A percentile compares a stretch with the other conserved stretches of the same genome.
These are phyloP conservation scores for Apomyelois bistriatella DNA, from an alignment of 2,888 invertebrate species.

Conservation along the genomic window DNA sequence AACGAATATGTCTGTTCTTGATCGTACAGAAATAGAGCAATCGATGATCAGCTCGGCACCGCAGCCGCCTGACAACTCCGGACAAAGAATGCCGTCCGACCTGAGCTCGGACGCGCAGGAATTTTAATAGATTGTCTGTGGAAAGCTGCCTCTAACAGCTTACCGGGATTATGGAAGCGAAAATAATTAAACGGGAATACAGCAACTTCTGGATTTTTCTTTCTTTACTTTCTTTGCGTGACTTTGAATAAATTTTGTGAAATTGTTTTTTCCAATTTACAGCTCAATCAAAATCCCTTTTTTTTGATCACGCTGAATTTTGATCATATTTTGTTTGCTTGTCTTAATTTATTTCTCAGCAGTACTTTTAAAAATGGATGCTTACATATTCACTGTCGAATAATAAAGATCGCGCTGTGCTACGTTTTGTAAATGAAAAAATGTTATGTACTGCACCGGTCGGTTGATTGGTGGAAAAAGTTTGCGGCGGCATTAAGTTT, in stretches of 20 bases:
- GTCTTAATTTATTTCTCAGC: too few relatives aligned
- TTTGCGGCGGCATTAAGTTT: too few relatives aligned
- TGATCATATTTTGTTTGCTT: too few relatives aligned
- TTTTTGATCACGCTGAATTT: too few relatives aligned
- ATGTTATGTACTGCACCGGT: too few relatives aligned
- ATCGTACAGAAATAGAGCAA: not conserved
- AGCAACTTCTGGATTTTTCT: not conserved
- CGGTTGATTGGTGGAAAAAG: too few relatives aligned
- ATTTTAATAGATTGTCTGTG: conserved; percentile 2
- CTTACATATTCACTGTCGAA: too few relatives aligned
- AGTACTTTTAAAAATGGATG: too few relatives aligned
- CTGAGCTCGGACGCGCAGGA: not conserved
- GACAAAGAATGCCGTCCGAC: not conserved
- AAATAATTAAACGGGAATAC: not conserved
- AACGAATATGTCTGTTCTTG: not conserved
- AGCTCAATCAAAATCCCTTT: too few relatives aligned
- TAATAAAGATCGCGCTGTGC: too few relatives aligned
- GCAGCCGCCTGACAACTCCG: not conserved
- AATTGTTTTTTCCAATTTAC: too few relatives aligned
- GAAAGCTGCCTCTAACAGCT: not conserved
- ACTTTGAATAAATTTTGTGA: not conserved
- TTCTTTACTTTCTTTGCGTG: not conserved
- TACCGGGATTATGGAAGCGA: not conserved
- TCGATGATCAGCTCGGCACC: not conserved
- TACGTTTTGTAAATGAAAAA: too few relatives aligned